These are phyloP conservation scores for Marcusenius ussheri DNA, from an alignment of 2,113 vertebrate genomes.

Conservation along the genomic window DNA sequence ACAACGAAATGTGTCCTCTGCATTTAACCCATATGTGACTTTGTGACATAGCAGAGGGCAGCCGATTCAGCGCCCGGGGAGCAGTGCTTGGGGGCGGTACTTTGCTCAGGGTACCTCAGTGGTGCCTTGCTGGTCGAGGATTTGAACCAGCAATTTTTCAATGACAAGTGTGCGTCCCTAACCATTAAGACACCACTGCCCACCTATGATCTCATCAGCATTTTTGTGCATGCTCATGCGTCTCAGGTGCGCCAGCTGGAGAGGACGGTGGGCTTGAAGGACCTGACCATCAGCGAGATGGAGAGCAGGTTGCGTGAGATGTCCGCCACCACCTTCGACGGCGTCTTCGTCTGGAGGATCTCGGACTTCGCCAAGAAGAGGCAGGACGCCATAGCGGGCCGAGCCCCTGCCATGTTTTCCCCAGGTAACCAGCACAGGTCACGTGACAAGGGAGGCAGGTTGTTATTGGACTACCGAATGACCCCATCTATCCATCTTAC, in stretches of 20 bases:
- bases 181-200: too few relatives aligned
- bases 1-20: too few relatives aligned
- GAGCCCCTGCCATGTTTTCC: conserved; percentile 90
- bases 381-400: conserved; percentile 82
- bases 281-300: conserved; percentile 80
- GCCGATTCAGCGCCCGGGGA: too few relatives aligned
- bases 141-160: too few relatives aligned
- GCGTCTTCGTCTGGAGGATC: conserved; percentile 93
- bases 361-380: conserved; percentile 83
- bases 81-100: too few relatives aligned
- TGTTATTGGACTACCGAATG: background rate
- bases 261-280: conserved; percentile 80
- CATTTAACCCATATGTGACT: too few relatives aligned
- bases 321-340: conserved; percentile 81
- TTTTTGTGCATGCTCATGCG: background rate
- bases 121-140: too few relatives aligned
- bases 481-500: background rate
- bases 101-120: too few relatives aligned
- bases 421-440: conserved; percentile 64
- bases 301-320: conserved; percentile 76
- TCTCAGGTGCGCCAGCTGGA: conserved; percentile 89
- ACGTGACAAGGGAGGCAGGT: background rate
- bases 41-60: too few relatives aligned
- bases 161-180: too few relatives aligned
- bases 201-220: background rate